Conservation (phyloP, 2,113 vertebrate genomes). For the Zingel zingel region DNA sequence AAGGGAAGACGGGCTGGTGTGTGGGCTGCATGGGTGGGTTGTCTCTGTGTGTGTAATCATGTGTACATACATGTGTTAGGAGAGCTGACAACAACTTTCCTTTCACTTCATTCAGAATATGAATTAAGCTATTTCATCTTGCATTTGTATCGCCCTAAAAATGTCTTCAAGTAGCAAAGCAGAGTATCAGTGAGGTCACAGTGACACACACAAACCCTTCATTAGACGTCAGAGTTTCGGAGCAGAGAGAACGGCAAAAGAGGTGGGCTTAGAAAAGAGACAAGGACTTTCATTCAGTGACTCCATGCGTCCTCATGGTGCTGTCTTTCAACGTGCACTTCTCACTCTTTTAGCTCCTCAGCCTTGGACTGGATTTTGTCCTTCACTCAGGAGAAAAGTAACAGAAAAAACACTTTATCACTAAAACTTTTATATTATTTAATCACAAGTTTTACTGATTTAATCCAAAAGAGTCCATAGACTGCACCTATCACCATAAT, state of each 20-base stretch:
- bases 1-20: conserved; percentile 44
- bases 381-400: conserved; percentile 7
- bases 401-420: not conserved
- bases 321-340: conserved; percentile 76
- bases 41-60: conserved; percentile 39
- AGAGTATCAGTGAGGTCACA: conserved; percentile 77
- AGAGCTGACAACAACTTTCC: conserved; percentile 15
- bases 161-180: not conserved
- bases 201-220: conserved; percentile 56
- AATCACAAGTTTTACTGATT: not conserved
- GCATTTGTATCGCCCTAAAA: conserved; percentile 1
- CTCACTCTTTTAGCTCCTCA: conserved; percentile 43
- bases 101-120: not conserved
- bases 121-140: conserved; percentile 9
- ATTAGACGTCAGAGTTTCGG: conserved; percentile 77
- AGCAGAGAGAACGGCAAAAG: conserved; percentile 38
- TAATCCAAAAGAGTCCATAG: conserved; percentile 12
- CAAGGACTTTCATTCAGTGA: conserved; percentile 78
- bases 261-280: conserved; percentile 51
- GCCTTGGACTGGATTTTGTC: not conserved
- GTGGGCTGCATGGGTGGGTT: conserved; percentile 31
- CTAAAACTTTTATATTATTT: not conserved
- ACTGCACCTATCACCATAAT: conserved; percentile 15
- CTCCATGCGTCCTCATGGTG: conserved; percentile 31
- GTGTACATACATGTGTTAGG: conserved; percentile 14